Evolutionary conservation across 1,140 invertebrate species (phyloP).

Genomic region (Leptinotarsa defecta): DNA sequence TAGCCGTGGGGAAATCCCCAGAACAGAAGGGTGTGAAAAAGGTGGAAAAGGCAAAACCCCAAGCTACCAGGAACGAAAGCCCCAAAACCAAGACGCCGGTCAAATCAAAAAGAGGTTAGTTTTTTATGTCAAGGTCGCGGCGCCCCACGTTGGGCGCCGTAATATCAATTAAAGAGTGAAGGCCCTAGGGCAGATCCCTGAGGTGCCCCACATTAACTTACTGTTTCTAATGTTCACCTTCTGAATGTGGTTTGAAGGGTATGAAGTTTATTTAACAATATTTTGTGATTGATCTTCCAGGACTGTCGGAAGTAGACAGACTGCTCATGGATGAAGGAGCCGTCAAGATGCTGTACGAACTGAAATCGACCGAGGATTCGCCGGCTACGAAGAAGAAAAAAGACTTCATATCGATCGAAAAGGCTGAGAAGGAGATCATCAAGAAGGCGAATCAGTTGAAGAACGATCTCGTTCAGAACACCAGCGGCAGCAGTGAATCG

Average conservation of each 20-base stretch:
- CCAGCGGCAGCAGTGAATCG: constrained; percentile 43
- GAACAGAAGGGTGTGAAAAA: neutral
- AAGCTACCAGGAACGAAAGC: neutral
- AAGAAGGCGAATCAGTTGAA: constrained; percentile 59
- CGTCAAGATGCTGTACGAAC: constrained; percentile 80
- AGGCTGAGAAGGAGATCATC: constrained; percentile 59
- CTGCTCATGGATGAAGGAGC: constrained; percentile 83
- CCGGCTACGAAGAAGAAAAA: constrained; percentile 41
- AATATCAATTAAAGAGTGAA: neutral
- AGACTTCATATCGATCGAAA: constrained; percentile 58
- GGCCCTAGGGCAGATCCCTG: no score
- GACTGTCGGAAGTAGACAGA: constrained; percentile 71
- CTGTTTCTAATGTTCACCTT: neutral
- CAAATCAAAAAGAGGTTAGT: constrained; percentile 23
- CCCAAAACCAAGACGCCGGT: constrained; percentile 4
- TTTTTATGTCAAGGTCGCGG: neutral
- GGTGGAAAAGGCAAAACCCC: neutral
- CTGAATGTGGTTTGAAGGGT: neutral
- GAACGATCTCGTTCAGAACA: constrained; percentile 50
- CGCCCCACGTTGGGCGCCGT: neutral
- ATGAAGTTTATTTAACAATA: neutral
- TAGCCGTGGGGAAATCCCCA: neutral
- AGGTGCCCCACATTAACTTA: neutral
- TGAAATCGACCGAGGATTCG: constrained; percentile 63
- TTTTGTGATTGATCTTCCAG: constrained; percentile 7